Conservation (phyloP, 2,888 invertebrate species). For the Boloria euphrosyne region DNA sequence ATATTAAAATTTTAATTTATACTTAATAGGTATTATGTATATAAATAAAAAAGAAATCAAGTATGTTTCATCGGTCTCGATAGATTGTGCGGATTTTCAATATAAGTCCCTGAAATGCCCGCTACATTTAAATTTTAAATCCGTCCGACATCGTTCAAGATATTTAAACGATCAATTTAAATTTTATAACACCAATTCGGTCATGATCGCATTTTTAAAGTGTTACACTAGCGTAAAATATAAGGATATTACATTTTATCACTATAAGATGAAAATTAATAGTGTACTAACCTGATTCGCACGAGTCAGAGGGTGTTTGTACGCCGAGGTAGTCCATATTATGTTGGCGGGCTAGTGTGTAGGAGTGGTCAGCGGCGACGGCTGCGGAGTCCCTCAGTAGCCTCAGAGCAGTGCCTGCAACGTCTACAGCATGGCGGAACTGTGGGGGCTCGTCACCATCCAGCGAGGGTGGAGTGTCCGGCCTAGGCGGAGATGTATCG, state of each 20-base stretch:
- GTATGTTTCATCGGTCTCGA: constrained; percentile 31
- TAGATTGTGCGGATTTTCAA: constrained; percentile 47
- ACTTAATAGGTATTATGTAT: not conserved
- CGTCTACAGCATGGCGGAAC: constrained; percentile 75
- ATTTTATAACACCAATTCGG: constrained; percentile 31
- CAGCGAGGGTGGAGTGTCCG: constrained; percentile 73
- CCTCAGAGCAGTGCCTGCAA: constrained; percentile 71
- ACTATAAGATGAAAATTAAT: constrained; percentile 17
- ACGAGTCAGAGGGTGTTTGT: constrained; percentile 95
- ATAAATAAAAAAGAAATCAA: constrained; percentile 16
- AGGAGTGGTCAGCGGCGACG: constrained; percentile 85
- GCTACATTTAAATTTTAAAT: constrained; percentile 54
- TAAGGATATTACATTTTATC: constrained; percentile 9
- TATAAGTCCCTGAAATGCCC: constrained; percentile 50
- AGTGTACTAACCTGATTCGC: constrained; percentile 84
- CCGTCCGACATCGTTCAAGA: constrained; percentile 45
- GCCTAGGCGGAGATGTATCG: constrained; percentile 68
- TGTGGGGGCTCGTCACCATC: constrained; percentile 74
- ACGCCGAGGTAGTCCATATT: constrained; percentile 87
- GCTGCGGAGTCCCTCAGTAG: constrained; percentile 71
- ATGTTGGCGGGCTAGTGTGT: constrained; percentile 85
- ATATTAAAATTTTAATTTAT: too few species aligned
- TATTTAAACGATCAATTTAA: constrained; percentile 45
- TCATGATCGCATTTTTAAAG: constrained; percentile 29
- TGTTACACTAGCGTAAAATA: constrained; percentile 25